Evolutionary conservation across 2,113 vertebrate species (phyloP).

Genomic region (Oreochromis aureus): DNA sequence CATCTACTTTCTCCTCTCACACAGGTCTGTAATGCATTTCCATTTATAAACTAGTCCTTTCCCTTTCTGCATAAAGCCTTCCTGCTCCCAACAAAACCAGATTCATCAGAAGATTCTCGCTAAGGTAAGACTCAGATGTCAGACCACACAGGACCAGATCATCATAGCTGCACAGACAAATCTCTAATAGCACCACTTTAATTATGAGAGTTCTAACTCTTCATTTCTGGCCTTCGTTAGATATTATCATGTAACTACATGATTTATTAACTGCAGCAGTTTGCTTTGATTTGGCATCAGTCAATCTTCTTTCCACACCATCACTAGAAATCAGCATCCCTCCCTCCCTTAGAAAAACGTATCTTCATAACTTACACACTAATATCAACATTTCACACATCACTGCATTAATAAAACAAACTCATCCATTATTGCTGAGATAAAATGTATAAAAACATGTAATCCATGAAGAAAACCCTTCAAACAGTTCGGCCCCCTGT

Average conservation of each 20-base stretch:
- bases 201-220: accelerated
- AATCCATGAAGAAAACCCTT: too few relatives aligned
- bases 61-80: accelerated
- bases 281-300: accelerated
- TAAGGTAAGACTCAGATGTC: accelerated
- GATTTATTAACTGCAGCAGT: too few relatives aligned
- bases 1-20: accelerated
- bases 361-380: too few relatives aligned
- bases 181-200: accelerated
- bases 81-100: background rate
- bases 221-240: background rate
- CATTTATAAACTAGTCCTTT: background rate
- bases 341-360: too few relatives aligned
- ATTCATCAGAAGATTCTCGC: accelerated
- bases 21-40: accelerated
- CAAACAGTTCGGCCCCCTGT: too few relatives aligned
- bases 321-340: background rate
- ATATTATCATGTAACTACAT: too few relatives aligned
- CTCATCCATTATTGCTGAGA: too few relatives aligned
- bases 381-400: too few relatives aligned
- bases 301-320: accelerated
- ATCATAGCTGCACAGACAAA: background rate
- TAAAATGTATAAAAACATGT: too few relatives aligned
- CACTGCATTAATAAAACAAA: too few relatives aligned
- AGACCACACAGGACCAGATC: accelerated